Percentiles rank a stretch among this genome's conserved stretches.
phyloP scores from a whole-genome alignment of 2,888 invertebrate species.

The Mesodorylaimus sp. region DNA sequence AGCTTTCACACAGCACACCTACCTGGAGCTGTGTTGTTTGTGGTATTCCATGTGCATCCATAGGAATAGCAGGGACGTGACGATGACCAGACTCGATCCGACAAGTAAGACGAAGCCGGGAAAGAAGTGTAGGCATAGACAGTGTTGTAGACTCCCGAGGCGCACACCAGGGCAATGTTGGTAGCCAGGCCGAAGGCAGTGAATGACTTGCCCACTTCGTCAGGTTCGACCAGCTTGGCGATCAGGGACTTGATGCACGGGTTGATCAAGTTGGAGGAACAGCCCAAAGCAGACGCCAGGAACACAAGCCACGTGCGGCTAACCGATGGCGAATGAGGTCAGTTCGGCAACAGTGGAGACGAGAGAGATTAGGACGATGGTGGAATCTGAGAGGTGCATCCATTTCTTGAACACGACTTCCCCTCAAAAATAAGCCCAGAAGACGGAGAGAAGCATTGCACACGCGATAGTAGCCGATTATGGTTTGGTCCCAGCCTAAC shows the following conservation, averaged over 20 bases:
- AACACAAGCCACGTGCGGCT: too few relatives aligned
- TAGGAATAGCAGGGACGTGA: too few relatives aligned
- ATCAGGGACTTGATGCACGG: neutral
- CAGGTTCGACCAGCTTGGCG: neutral
- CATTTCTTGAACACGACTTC: neutral
- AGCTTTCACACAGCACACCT: too few relatives aligned
- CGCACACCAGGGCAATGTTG: neutral
- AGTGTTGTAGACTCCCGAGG: neutral
- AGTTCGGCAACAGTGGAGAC: too few relatives aligned
- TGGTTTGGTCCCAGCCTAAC: neutral
- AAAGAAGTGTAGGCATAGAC: neutral
- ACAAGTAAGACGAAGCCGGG: slow-evolving; percentile 2
- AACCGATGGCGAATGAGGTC: too few relatives aligned
- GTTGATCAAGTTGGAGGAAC: neutral
- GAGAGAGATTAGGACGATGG: too few relatives aligned
- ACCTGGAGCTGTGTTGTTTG: too few relatives aligned
- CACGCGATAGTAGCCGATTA: neutral
- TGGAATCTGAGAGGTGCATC: too few relatives aligned
- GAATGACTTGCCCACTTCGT: slow-evolving; percentile 3
- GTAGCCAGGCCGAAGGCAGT: neutral
- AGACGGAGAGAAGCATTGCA: neutral
- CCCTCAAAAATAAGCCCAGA: neutral
- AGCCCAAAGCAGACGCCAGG: neutral
- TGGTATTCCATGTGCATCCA: too few relatives aligned
- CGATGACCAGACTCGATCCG: neutral